Conservation (phyloP, 2,113 vertebrate species). For the Pogona vitticeps region DNA sequence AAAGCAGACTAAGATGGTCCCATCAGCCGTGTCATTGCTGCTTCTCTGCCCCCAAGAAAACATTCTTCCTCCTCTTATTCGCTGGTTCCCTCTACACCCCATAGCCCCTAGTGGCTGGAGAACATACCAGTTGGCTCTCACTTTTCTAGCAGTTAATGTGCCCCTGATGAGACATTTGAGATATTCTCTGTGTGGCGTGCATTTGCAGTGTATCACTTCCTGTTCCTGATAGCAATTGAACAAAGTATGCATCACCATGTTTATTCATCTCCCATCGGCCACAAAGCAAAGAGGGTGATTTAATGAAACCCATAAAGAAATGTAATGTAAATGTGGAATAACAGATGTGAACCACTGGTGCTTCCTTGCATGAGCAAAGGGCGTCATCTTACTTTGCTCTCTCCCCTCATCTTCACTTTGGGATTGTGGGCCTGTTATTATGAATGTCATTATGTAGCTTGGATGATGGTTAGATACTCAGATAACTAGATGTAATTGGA, state of each 20-base stretch:
- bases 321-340: not conserved
- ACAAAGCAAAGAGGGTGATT: constrained; percentile 3
- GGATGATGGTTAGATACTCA: not conserved
- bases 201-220: constrained; percentile 23
- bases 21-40: constrained; percentile 18
- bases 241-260: not conserved
- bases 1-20: constrained; percentile 36
- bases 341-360: not conserved
- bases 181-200: not conserved
- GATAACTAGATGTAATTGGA: not conserved
- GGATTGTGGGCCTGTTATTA: not conserved
- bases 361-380: not conserved
- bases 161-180: constrained; percentile 15
- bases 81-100: not conserved
- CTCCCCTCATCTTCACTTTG: too few species aligned
- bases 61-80: not conserved
- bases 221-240: not conserved
- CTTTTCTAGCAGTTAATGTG: not conserved
- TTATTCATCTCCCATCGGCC: not conserved
- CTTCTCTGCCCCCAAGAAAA: constrained; percentile 33
- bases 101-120: constrained; percentile 26
- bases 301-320: constrained; percentile 16
- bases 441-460: not conserved
- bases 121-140: constrained; percentile 18
- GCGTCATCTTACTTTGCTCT: not conserved